Evolutionary conservation across 2,888 invertebrate species (phyloP), one percentile per base, ranked within the genome.

Genomic region (Latrodectus elegans): DNA sequence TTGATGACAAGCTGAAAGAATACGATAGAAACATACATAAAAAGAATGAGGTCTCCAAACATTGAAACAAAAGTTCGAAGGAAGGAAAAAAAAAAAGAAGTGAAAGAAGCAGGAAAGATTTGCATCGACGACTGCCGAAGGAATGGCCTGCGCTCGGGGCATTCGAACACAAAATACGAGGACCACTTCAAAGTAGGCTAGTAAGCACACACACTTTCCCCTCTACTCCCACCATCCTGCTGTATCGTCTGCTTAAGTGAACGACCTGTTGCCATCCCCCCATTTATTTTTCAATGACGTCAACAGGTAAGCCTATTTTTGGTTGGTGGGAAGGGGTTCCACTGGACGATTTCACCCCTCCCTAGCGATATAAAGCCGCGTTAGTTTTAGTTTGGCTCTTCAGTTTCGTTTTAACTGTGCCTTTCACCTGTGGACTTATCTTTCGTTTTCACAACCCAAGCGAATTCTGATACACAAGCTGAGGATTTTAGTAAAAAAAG

Each of bases 241-340:
- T 64, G n/a, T 64, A 38, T 78, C 64, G 17, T 75, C 75, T 83
- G 76, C 71, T 84, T 14, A 71, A 87, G 87, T 87, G 87, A 87
- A 87, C 82, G 87, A 87, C 87, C 87, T 87, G 87, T 73, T 73
- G 75, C 76, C 52, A 60, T 55, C 22, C 60, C 60, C 17, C 53
- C 38, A 6, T 38, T 38, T 38, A 38, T 38, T 38, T 38, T 60
- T 55, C 26, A 15, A 17, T 78, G 82, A 78, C 82, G 75, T 84
- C 74, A 75, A 53, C 84, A 88, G 88, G 88, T 88, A 88, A 84
- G 84, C 88, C 84, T 88, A 88, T 88, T 88, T 88, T 88, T 88
- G 88, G 88, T 88, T 88, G 88, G 88, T 65, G 84, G 83, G 87
- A 68, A 84, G 88, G 88, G 83, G 55, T 79, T 71, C 83, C 65